Evolutionary conservation across 37 sponge, comb jelly and placozoan genomes (phyloP).

Genomic region (Mnemiopsis leidyi): DNA sequence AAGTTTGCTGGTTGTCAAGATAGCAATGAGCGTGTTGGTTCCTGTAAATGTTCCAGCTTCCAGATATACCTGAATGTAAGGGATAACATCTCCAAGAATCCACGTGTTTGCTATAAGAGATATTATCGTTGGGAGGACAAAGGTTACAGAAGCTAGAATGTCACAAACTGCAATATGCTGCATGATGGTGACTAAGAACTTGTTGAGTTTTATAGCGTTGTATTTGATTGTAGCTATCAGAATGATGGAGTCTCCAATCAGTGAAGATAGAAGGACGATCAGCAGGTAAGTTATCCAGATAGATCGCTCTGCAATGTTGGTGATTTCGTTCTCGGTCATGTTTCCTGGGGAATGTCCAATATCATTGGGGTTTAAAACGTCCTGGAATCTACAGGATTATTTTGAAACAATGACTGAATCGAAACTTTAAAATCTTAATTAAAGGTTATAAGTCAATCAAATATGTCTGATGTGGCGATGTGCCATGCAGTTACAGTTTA

Average conservation of each 20-base stretch:
- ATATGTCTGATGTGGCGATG: too few relatives aligned
- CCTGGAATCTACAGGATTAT: too few relatives aligned
- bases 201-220: conserved; percentile 21
- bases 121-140: background rate
- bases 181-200: background rate
- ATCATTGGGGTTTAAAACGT: too few relatives aligned
- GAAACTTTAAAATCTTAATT: too few relatives aligned
- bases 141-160: background rate
- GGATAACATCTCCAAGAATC: background rate
- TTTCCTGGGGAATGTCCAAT: too few relatives aligned
- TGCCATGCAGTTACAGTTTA: too few relatives aligned
- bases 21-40: background rate
- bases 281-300: background rate
- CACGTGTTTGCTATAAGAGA: conserved; percentile 4
- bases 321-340: background rate
- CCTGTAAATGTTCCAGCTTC: background rate
- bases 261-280: background rate
- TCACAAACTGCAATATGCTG: conserved; percentile 14
- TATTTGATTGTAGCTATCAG: background rate
- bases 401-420: too few relatives aligned
- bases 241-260: conserved; percentile 32
- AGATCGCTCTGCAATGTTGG: background rate
- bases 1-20: background rate
- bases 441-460: too few relatives aligned
- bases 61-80: background rate